Conservation (phyloP, 1,140 invertebrate genomes). For the Lysiphlebus fabarum region DNA sequence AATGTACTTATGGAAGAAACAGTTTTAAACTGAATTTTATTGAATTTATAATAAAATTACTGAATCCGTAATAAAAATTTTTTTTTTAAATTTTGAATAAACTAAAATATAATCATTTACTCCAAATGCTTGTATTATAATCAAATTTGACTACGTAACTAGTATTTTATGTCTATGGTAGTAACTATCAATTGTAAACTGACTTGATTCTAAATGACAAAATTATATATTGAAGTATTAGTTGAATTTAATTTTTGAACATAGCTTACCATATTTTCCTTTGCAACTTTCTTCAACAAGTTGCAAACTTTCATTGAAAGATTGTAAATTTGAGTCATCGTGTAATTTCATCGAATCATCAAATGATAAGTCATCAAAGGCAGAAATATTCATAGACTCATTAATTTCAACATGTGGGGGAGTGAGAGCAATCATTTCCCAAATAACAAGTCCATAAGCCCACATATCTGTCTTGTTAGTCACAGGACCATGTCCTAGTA, state of each 20-base stretch:
- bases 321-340: constrained; percentile 28
- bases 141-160: no score
- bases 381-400: constrained; percentile 37
- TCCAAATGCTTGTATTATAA: no score
- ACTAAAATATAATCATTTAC: no score
- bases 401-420: constrained; percentile 60
- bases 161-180: no score
- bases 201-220: no score
- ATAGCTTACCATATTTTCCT: constrained; percentile 32
- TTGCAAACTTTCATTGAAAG: constrained; percentile 28
- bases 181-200: no score
- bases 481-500: constrained; percentile 55
- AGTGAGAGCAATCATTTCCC: constrained; percentile 75
- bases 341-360: constrained; percentile 23
- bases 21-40: no score
- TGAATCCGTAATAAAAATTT: constrained; percentile 12
- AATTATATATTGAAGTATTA: no score
- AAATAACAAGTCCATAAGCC: constrained; percentile 72
- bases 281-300: constrained; percentile 19
- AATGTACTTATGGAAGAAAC: no score
- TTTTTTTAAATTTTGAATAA: no score
- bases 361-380: constrained; percentile 33
- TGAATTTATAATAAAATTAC: constrained; percentile 1
- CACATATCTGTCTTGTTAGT: constrained; percentile 77
- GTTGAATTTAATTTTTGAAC: no score